Percentiles rank a stretch among this genome's conserved stretches.
Evolutionary conservation across 2,888 invertebrate species (phyloP).

Genomic region (Drosophila heteroneura): DNA sequence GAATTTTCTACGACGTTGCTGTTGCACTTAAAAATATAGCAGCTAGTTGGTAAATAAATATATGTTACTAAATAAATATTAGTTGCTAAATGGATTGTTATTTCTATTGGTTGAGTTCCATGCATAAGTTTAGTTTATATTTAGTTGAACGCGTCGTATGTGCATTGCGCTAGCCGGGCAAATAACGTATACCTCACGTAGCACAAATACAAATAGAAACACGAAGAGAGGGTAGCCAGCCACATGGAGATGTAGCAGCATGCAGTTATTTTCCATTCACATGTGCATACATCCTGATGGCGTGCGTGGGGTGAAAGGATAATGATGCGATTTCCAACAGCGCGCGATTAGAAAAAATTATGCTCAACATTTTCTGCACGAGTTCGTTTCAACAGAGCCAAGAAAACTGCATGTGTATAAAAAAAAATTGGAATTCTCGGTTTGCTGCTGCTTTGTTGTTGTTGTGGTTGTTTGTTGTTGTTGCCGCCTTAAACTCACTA

Average conservation of each 20-base stretch:
- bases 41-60: slow-evolving; percentile 50
- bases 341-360: slow-evolving; percentile 77
- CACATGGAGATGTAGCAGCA: background rate
- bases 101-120: slow-evolving; percentile 32
- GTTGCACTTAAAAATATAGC: background rate
- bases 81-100: slow-evolving; percentile 29
- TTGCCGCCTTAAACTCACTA: slow-evolving; percentile 47
- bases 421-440: slow-evolving; percentile 61
- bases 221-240: background rate
- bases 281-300: slow-evolving; percentile 15
- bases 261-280: slow-evolving; percentile 38
- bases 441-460: slow-evolving; percentile 17
- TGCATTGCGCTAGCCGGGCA: slow-evolving; percentile 46
- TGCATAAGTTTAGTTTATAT: slow-evolving; percentile 16
- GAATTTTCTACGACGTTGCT: background rate
- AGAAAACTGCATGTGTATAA: slow-evolving; percentile 47
- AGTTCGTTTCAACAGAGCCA: slow-evolving; percentile 62
- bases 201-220: slow-evolving; percentile 70
- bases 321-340: slow-evolving; percentile 60
- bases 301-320: slow-evolving; percentile 22
- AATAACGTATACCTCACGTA: slow-evolving; percentile 81
- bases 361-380: slow-evolving; percentile 79
- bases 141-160: slow-evolving; percentile 57
- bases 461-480: slow-evolving; percentile 20
- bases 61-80: slow-evolving; percentile 49